These are phyloP conservation scores for Xestia rhomboidea DNA, from an alignment of 2,888 invertebrate species.

Conservation along the genomic window DNA sequence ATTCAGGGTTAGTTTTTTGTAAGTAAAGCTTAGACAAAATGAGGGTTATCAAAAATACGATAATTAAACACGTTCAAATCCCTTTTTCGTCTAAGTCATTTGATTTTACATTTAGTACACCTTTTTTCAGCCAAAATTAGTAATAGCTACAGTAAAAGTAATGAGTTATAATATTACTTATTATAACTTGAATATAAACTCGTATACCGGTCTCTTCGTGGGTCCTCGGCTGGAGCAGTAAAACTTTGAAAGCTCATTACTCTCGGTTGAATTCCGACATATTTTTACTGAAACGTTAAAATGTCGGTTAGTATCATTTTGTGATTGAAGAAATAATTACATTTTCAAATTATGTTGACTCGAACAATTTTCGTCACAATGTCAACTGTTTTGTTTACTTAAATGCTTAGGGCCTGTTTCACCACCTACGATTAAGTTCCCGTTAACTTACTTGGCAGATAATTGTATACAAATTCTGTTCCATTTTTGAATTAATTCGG, in stretches of 20 bases:
- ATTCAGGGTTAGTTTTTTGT: not conserved
- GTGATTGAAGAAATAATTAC: conserved; percentile 16
- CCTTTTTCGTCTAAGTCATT: not conserved
- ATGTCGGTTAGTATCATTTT: conserved; percentile 1
- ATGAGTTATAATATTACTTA: not conserved
- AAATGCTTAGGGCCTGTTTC: too few species aligned
- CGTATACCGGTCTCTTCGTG: not conserved
- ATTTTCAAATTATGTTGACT: not conserved
- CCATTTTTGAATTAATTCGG: too few species aligned
- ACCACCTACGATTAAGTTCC: too few species aligned
- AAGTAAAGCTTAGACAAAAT: not conserved
- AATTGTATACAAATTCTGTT: too few species aligned
- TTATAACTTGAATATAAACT: conserved; percentile 19
- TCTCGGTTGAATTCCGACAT: conserved; percentile 3
- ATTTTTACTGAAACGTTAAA: conserved; percentile 8
- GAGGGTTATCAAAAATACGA: not conserved
- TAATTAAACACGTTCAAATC: not conserved
- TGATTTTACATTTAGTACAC: not conserved
- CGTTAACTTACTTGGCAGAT: too few species aligned
- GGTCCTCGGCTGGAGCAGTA: conserved; percentile 14
- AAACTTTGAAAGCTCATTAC: conserved; percentile 45
- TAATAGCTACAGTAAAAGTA: not conserved
- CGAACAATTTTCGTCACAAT: not conserved
- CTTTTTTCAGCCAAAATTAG: not conserved
- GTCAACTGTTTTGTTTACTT: not conserved